Conservation (phyloP, 2,113 vertebrate species). For the Chlamydotis undulata region DNA sequence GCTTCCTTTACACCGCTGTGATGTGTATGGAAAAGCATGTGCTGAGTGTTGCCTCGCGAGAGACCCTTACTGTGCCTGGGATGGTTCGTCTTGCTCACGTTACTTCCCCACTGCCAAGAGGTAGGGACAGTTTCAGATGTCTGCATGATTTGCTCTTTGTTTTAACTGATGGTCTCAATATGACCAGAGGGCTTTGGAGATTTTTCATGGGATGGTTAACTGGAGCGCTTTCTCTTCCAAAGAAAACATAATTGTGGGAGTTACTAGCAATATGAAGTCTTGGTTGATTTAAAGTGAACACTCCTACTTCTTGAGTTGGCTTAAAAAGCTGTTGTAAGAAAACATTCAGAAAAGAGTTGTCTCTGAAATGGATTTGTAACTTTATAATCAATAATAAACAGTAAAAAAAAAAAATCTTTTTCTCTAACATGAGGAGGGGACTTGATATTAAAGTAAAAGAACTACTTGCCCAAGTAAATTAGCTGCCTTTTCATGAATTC, state of each 20-base stretch:
- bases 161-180: constrained; percentile 36
- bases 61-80: constrained; percentile 98
- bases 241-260: constrained; percentile 8
- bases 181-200: constrained; percentile 11
- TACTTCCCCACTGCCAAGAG: constrained; percentile 98
- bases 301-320: neutral
- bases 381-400: neutral
- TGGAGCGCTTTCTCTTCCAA: constrained; percentile 27
- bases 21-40: constrained; percentile 94
- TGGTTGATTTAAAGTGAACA: constrained; percentile 32
- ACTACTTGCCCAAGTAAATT: neutral
- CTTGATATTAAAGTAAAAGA: neutral
- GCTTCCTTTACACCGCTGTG: constrained; percentile 94
- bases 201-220: constrained; percentile 15
- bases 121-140: constrained; percentile 68
- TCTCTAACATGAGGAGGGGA: neutral
- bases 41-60: constrained; percentile 96
- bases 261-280: neutral
- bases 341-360: neutral
- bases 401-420: neutral
- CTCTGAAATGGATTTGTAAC: neutral
- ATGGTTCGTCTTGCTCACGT: constrained; percentile 94
- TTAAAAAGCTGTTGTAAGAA: constrained; percentile 1
- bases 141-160: constrained; percentile 10
- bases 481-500: neutral